A percentile compares a stretch with the other conserved stretches of the same genome.
Evolutionary conservation across 1,140 invertebrate genomes (phyloP).

Genomic region (Pentalonia nigronervosa): DNA sequence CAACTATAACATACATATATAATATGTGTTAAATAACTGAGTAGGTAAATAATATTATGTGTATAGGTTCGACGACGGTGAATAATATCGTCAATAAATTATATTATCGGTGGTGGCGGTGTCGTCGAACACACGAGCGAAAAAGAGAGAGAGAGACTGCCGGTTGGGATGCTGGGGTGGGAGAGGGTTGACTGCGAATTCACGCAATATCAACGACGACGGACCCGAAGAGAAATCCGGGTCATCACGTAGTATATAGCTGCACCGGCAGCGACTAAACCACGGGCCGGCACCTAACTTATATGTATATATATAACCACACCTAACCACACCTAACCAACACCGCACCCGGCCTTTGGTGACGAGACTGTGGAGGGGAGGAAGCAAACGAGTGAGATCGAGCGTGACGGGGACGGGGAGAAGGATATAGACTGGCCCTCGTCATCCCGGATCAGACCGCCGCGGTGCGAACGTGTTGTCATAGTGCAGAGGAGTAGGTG

Average conservation of each 20-base stretch:
- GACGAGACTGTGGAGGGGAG: too few relatives aligned
- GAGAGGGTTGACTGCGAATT: not conserved
- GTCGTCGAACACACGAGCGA: not conserved
- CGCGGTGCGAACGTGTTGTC: conserved; percentile 31
- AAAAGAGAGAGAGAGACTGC: not conserved
- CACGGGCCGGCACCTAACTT: not conserved
- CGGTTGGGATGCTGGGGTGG: not conserved
- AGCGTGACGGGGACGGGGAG: too few relatives aligned
- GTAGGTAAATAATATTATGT: not conserved
- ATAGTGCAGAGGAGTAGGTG: not conserved
- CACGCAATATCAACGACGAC: not conserved
- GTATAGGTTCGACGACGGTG: not conserved
- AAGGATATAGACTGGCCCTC: not conserved
- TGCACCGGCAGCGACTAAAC: not conserved
- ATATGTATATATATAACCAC: not conserved
- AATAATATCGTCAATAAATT: not conserved
- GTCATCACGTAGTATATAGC: conserved; percentile 29
- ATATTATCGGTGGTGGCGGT: not conserved
- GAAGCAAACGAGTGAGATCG: not conserved
- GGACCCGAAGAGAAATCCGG: not conserved
- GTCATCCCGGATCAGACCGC: not conserved
- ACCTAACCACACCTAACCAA: not conserved
- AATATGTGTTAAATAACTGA: not conserved
- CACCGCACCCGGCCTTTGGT: not conserved
- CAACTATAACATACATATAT: not conserved